These are phyloP conservation scores for Yponomeuta cagnagella DNA, from an alignment of 2,888 invertebrate genomes.

Conservation along the genomic window DNA sequence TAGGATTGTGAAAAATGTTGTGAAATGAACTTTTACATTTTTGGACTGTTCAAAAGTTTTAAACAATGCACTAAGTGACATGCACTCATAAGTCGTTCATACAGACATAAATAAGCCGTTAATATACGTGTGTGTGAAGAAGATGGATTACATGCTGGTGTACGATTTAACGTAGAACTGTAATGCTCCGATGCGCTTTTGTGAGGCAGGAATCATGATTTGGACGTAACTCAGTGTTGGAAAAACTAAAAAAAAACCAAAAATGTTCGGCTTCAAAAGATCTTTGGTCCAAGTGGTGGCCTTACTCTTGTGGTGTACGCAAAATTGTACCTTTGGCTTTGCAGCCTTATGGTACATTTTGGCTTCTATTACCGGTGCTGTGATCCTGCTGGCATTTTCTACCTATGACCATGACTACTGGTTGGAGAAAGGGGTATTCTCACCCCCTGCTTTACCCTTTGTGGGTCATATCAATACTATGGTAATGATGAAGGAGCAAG, in stretches of 20 bases:
- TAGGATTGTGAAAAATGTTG: too few relatives aligned
- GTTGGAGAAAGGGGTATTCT: conserved; percentile 51
- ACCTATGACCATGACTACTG: conserved; percentile 68
- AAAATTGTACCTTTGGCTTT: conserved; percentile 47
- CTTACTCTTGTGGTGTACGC: conserved; percentile 40
- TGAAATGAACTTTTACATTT: neutral
- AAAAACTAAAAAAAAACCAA: conserved; percentile 20
- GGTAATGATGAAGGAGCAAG: conserved; percentile 60
- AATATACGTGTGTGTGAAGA: neutral
- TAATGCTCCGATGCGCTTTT: conserved; percentile 17
- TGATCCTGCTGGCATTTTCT: conserved; percentile 38
- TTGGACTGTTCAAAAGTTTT: neutral
- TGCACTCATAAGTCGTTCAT: too few relatives aligned
- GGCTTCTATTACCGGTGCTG: conserved; percentile 30
- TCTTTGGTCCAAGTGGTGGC: conserved; percentile 41
- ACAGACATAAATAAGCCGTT: too few relatives aligned
- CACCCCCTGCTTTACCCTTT: conserved; percentile 57
- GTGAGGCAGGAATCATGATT: conserved; percentile 30
- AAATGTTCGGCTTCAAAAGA: conserved; percentile 63
- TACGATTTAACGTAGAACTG: conserved; percentile 19
- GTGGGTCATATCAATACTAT: conserved; percentile 61
- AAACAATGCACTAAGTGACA: neutral
- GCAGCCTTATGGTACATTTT: conserved; percentile 41
- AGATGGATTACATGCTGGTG: neutral
- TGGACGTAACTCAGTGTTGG: conserved; percentile 22